Base-by-base conservation (phyloP, 1,140 invertebrate genomes). In the Apis mellifera region DNA sequence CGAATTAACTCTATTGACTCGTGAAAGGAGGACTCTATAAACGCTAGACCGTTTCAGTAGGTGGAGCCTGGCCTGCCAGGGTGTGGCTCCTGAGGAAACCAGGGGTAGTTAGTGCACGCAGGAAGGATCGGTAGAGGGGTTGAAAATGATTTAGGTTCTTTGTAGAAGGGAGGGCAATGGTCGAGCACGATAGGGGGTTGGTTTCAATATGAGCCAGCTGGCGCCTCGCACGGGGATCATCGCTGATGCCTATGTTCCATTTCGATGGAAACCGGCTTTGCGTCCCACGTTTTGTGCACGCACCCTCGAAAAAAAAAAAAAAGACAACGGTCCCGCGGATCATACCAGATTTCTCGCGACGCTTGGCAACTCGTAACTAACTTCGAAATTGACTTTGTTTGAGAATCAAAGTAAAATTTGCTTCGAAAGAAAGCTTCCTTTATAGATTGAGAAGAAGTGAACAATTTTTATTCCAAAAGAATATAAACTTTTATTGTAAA, bases 131-230 rank as follows among this genome's bases (percentile, higher is more conserved):
- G 78, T 82, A 81, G 82, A 84, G 88, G 87, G 88, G 87, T 72
- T 86, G 85, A 68, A 89, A 89, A 89, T 89, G 88, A 89, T 89
- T 89, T 89, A 89, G 88, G 87, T 89, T 86, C 82, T 86, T 88
- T 78, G 82, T 73, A 68, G 80, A 66, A 77, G 42, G 82, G 85
- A 86, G n/a, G 85, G 82, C 83, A 74, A 70, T 79, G 80, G 85
- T 70, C 86, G 86, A 86, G 59, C 68, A 79, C 68, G 84, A 66
- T 48, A 87, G 80, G 83, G 89, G 90, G 90, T 90, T 89, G 86
- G 86, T 89, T 90, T 90, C 89, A 90, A 92, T 92, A 92, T 91
- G 86, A 91, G 82, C 87, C 91, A 92, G 91, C 91, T 92, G 91
- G 89, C 91, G 90, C 89, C 88, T 92, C 91, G 81, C 90, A 92